Evolutionary conservation across 2,888 invertebrate genomes (phyloP).

Genomic region (Agrochola lychnidis): DNA sequence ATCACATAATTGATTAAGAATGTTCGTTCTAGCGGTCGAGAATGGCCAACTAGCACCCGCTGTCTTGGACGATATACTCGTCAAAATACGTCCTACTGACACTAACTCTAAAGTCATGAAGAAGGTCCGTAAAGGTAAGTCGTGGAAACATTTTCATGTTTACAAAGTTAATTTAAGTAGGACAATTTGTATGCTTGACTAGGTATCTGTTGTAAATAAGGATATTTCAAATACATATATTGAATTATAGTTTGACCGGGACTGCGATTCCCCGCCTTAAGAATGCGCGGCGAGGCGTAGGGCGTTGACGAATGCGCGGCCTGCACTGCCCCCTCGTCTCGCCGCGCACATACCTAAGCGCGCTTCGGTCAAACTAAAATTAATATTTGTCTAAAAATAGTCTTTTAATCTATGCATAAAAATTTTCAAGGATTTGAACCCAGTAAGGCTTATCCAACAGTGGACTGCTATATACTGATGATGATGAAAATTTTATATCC

Average conservation of each 20-base stretch:
- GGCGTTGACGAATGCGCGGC: too few relatives aligned
- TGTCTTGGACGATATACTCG: constrained; percentile 21
- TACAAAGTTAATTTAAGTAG: neutral
- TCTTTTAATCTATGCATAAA: too few relatives aligned
- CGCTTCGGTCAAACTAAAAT: too few relatives aligned
- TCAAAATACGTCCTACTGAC: constrained; percentile 34
- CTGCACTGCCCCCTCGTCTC: too few relatives aligned
- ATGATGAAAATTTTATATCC: neutral
- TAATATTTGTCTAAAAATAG: too few relatives aligned
- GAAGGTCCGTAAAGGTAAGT: constrained; percentile 38
- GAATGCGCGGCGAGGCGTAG: too few relatives aligned
- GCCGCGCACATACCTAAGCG: too few relatives aligned
- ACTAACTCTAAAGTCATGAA: constrained; percentile 22
- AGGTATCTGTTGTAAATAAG: neutral
- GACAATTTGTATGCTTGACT: neutral
- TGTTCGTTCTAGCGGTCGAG: constrained; percentile 13
- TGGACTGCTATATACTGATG: neutral
- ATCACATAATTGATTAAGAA: neutral
- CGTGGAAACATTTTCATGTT: neutral
- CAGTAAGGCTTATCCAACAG: neutral
- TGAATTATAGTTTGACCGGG: too few relatives aligned
- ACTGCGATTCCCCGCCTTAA: too few relatives aligned
- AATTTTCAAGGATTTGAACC: too few relatives aligned
- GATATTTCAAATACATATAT: neutral
- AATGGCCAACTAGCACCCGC: constrained; percentile 34